phyloP scores from a whole-genome alignment of 2,797 vertebrate genomes.

The Characodon lateralis region DNA sequence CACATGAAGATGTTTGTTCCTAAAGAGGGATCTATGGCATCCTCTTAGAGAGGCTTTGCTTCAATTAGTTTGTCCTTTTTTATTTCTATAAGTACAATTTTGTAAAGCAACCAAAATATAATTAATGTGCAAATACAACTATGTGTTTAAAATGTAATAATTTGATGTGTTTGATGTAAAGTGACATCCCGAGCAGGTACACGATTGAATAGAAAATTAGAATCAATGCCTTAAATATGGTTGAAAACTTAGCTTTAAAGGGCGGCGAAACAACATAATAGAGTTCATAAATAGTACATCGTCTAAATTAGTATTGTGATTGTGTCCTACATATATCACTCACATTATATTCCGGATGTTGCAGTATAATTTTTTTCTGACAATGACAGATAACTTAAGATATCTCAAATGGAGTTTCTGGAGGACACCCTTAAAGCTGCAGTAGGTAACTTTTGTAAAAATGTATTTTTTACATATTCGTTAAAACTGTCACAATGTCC shows the following conservation, averaged over 20 bases:
- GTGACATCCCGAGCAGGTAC: neutral
- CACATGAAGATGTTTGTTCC: slow-evolving; percentile 13
- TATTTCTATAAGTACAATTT: neutral
- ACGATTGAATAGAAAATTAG: neutral
- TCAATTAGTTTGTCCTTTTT: slow-evolving; percentile 4
- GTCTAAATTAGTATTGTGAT: neutral
- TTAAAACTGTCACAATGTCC: too few species aligned
- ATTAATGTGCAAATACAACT: neutral
- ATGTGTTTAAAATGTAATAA: neutral
- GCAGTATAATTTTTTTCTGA: neutral
- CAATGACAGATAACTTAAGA: neutral
- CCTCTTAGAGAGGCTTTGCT: slow-evolving; percentile 12
- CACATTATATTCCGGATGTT: neutral
- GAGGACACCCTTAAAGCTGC: neutral
- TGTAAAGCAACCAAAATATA: slow-evolving; percentile 13
- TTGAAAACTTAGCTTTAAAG: neutral
- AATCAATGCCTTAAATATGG: neutral
- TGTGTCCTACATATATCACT: neutral
- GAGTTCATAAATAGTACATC: neutral
- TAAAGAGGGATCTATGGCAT: slow-evolving; percentile 4
- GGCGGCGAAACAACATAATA: neutral
- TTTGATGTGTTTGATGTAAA: neutral
- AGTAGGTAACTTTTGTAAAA: too few species aligned
- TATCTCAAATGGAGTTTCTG: neutral
- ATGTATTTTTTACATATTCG: too few species aligned